Evolutionary conservation across 2,113 vertebrate genomes (phyloP).

Genomic region (Penelope pileata): DNA sequence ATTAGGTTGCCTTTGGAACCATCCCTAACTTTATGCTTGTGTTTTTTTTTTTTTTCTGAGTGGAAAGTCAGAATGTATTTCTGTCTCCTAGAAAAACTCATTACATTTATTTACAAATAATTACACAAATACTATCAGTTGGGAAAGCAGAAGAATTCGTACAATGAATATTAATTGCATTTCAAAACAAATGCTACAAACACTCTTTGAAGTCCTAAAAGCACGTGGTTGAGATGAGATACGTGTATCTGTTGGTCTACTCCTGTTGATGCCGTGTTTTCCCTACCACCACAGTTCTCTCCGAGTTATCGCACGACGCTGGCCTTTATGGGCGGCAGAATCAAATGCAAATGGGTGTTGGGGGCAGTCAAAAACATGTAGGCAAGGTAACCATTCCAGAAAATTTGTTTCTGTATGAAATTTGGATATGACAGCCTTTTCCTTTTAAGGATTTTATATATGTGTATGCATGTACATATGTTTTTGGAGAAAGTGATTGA

Average conservation of each 20-base stretch:
- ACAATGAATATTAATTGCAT: neutral
- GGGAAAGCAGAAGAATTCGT: neutral
- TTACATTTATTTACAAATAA: neutral
- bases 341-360: neutral
- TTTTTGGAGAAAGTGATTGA: neutral
- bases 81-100: neutral
- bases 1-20: neutral
- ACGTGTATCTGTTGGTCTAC: neutral
- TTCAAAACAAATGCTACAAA: neutral
- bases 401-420: neutral
- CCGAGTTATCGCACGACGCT: neutral
- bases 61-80: neutral
- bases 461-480: neutral
- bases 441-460: neutral
- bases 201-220: neutral
- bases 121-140: neutral
- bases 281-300: neutral
- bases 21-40: neutral
- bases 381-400: neutral
- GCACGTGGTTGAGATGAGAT: neutral
- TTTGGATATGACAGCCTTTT: neutral
- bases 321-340: neutral
- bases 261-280: neutral
- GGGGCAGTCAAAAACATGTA: neutral
- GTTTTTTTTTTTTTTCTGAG: fast-evolving